Conservation (phyloP, 2,888 invertebrate species). For the Elmis aenea region DNA sequence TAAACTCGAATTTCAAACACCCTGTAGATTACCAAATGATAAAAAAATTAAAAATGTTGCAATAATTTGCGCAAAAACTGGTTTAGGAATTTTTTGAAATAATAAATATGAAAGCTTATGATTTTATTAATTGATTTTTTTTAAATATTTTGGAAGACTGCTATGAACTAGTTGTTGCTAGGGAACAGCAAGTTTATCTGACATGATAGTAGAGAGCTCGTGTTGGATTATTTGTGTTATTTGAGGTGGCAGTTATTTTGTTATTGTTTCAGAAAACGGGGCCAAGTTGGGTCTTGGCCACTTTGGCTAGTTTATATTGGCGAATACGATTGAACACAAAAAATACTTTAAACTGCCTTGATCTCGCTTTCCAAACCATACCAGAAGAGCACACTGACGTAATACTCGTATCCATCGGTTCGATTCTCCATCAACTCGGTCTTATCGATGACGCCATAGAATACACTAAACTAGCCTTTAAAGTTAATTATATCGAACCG, state of each 20-base stretch:
- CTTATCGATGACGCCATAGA: conserved; percentile 60
- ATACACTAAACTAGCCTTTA: conserved; percentile 58
- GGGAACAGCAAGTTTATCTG: no score
- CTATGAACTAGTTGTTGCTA: no score
- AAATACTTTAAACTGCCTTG: conserved; percentile 66
- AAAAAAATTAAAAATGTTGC: no score
- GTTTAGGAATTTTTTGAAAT: no score
- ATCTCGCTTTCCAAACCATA: conserved; percentile 56
- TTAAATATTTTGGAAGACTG: no score
- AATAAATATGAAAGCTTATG: no score
- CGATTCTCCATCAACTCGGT: conserved; percentile 62
- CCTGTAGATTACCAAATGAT: no score
- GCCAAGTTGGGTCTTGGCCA: conserved; percentile 68
- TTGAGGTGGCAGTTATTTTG: conserved; percentile 8
- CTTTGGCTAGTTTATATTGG: conserved; percentile 75
- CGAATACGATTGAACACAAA: conserved; percentile 63
- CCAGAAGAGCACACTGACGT: conserved; percentile 59
- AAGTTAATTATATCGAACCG: conserved; percentile 62
- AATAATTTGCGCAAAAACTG: no score
- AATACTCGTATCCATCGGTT: conserved; percentile 64
- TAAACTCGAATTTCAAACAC: no score
- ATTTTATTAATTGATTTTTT: no score
- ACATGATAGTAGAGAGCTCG: no score
- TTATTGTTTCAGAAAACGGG: conserved; percentile 57
- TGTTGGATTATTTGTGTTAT: neutral